Conservation (phyloP, 2,797 vertebrate species). For the Darevskia nairensis region DNA sequence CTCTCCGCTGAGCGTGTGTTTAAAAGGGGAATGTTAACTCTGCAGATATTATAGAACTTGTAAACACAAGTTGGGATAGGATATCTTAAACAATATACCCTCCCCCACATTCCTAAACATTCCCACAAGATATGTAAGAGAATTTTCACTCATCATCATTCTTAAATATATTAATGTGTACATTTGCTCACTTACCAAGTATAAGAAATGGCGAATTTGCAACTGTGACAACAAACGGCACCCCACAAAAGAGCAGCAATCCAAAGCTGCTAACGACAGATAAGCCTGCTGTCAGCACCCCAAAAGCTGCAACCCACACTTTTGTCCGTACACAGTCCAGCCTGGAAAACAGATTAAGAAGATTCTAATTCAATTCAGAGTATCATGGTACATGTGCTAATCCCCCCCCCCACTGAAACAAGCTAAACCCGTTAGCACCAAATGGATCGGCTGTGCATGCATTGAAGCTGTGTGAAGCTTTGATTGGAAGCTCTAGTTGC, state of each 20-base stretch:
- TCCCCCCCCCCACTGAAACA: no score
- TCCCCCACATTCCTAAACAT: no score
- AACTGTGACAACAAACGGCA: constrained; percentile 85
- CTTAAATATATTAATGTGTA: neutral
- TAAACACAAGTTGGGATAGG: no score
- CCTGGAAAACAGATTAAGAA: constrained; percentile 63
- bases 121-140: no score
- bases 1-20: no score
- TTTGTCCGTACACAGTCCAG: constrained; percentile 84
- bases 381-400: neutral
- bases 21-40: no score
- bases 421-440: no score
- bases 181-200: constrained; percentile 77
- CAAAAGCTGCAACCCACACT: constrained; percentile 82
- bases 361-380: neutral
- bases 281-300: constrained; percentile 83
- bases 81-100: no score
- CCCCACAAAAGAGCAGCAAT: constrained; percentile 78
- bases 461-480: no score
- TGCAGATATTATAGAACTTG: no score
- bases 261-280: constrained; percentile 74
- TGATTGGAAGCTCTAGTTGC: no score
- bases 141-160: neutral
- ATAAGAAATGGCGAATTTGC: constrained; percentile 89
- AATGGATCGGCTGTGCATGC: no score